Conservation (phyloP, 2,113 vertebrate species). For the Polypterus bichir region DNA sequence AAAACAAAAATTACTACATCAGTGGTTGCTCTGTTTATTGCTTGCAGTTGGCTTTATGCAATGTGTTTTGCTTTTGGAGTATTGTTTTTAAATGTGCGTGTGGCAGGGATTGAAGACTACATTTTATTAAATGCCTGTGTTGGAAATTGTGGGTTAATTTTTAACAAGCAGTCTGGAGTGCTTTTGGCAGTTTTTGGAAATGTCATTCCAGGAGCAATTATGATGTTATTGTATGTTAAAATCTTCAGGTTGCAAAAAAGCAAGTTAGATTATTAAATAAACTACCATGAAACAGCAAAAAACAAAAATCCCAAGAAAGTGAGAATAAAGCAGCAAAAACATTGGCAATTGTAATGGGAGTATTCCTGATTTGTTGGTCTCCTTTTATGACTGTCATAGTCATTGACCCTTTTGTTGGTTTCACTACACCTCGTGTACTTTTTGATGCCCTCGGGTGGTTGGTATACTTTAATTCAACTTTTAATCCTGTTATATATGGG, state of each 20-base stretch:
- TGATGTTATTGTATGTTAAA: constrained; percentile 9
- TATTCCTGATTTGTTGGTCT: constrained; percentile 9
- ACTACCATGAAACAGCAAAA: not conserved
- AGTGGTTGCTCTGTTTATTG: constrained; percentile 1
- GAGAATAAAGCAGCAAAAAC: constrained; percentile 10
- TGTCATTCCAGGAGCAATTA: constrained; percentile 6
- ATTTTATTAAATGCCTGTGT: constrained; percentile 2
- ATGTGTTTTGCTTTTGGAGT: constrained; percentile 5
- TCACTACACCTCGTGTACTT: constrained; percentile 1
- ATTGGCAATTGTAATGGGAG: constrained; percentile 8
- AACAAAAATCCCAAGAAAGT: not conserved
- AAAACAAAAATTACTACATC: constrained; percentile 2
- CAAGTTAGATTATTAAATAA: not conserved
- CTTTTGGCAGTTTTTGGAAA: not conserved
- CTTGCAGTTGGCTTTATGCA: constrained; percentile 5
- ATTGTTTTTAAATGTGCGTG: constrained; percentile 6
- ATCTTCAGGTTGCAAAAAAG: constrained; percentile 6
- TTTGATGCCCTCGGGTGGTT: constrained; percentile 7
- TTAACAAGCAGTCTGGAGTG: constrained; percentile 6
- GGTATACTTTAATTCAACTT: constrained; percentile 13
- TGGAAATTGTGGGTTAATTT: constrained; percentile 5
- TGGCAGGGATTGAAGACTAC: constrained; percentile 8
- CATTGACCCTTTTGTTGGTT: constrained; percentile 8
- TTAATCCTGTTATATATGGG: constrained; percentile 11
- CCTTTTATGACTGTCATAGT: constrained; percentile 1